These are phyloP conservation scores for Onychorhynchus coronatus DNA, from an alignment of 2,113 vertebrate species.

Conservation along the genomic window DNA sequence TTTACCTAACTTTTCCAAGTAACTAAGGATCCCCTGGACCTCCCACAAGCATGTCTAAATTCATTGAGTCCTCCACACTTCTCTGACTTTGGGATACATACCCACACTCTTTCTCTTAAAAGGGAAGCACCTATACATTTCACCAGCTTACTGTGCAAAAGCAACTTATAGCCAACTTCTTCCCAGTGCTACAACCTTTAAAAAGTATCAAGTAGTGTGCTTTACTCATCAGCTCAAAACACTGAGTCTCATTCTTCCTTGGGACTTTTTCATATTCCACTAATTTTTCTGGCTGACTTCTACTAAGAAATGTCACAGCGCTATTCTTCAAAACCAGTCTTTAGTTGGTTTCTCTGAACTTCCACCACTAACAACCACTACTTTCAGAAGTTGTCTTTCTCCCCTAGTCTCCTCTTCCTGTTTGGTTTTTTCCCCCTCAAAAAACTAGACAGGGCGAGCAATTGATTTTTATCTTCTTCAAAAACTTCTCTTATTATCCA, in stretches of 20 bases:
- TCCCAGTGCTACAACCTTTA: background rate
- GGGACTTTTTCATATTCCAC: background rate
- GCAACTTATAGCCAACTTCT: background rate
- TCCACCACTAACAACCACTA: background rate
- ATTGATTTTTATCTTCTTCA: background rate
- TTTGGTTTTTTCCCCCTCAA: background rate
- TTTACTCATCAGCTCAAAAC: background rate
- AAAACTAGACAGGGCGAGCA: background rate
- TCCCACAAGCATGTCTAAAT: background rate
- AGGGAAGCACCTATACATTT: background rate
- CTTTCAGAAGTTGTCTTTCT: background rate
- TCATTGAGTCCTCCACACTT: background rate
- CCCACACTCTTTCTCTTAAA: background rate
- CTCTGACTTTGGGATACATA: background rate
- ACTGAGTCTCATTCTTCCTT: background rate
- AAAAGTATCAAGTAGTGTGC: background rate
- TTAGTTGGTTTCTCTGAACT: background rate
- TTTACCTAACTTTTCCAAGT: background rate
- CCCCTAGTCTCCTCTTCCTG: background rate
- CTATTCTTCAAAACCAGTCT: background rate
- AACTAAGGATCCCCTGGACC: background rate
- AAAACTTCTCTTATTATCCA: background rate
- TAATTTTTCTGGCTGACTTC: background rate
- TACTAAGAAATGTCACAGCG: background rate
- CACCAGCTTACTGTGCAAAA: background rate